Evolutionary conservation across 2,888 invertebrate species (phyloP), one percentile per base, ranked within the genome.

Genomic region (Tenthredo distinguenda): DNA sequence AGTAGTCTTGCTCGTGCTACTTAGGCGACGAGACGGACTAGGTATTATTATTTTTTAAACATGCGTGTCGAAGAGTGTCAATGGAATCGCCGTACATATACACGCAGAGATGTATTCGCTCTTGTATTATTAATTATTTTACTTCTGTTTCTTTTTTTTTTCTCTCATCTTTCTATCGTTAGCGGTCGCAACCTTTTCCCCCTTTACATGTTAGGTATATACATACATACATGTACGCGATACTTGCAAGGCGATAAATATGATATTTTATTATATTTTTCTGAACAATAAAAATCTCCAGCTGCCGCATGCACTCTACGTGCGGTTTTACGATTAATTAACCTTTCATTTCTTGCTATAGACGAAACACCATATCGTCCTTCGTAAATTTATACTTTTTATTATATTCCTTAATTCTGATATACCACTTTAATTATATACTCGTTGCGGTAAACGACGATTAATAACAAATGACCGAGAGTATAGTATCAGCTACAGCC

Each of bases 1-100:
- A 77, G 50, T 77, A 77, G 50, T 77, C 50, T 47, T 47, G 50
- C 31, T 43, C 34, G 77, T 77, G 77, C 77, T 50, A 77, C 50
- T 77, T 55, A 77, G 40, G 31, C 77, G 77, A 55, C 77, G 40
- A 74, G 72, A 77, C 77, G 50, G 7, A 21, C 31, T 71, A 71
- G 71, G 62, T 43, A 74, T 74, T 37, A 15, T 68, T 34, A 43
- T 43, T 43, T 43, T 21, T n/a, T 31, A 31, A 68, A 37, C 34
- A 71, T 2, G 37, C 34, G 34, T 71, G 37, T 34, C 21, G 43
- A 76, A 76, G 55, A 77, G 50, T 40, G 76, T 77, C 50, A 55
- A 77, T 77, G 31, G 40, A 77, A 77, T 77, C 50, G 43, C 7
- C 37, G 18, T 18, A 34, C 26, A 18, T 68, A 26, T 10, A 68